Percentiles rank a stretch among this genome's conserved stretches.
Evolutionary conservation across 35 echinoderm and acorn worm genomes (phyloP).

Genomic region (Heliocidaris erythrogramma): DNA sequence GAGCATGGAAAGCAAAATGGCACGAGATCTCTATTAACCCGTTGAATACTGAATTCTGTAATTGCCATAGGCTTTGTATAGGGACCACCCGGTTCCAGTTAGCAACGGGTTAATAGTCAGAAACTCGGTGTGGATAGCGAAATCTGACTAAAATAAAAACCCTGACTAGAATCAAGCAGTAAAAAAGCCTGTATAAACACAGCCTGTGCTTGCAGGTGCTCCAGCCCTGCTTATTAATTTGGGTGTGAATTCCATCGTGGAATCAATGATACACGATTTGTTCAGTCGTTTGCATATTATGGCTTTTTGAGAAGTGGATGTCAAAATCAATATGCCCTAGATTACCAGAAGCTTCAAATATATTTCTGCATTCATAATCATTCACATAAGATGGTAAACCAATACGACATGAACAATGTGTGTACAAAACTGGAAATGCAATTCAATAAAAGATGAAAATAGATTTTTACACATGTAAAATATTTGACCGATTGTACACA

Average conservation of each 20-base stretch:
- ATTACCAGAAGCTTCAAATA: neutral
- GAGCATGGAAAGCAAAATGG: too few species aligned
- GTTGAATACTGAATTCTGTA: too few species aligned
- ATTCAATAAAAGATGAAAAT: too few species aligned
- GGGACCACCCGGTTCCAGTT: too few species aligned
- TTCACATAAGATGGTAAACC: too few species aligned
- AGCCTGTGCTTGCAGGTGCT: neutral
- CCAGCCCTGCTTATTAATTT: neutral
- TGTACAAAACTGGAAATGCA: neutral
- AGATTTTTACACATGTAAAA: neutral
- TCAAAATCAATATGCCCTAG: neutral
- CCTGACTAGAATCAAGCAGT: neutral
- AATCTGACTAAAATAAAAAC: neutral
- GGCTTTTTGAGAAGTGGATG: neutral
- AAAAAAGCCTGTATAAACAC: neutral
- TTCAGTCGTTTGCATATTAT: neutral
- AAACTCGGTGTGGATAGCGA: too few species aligned
- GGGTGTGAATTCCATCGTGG: neutral
- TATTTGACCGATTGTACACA: neutral
- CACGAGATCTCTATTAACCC: too few species aligned
- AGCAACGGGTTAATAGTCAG: too few species aligned
- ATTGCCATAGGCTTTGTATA: too few species aligned
- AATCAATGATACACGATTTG: neutral
- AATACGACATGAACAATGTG: too few species aligned
- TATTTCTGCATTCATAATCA: neutral